Evolutionary conservation across 2,797 vertebrate species (phyloP).

Genomic region (Cyprinella venusta): DNA sequence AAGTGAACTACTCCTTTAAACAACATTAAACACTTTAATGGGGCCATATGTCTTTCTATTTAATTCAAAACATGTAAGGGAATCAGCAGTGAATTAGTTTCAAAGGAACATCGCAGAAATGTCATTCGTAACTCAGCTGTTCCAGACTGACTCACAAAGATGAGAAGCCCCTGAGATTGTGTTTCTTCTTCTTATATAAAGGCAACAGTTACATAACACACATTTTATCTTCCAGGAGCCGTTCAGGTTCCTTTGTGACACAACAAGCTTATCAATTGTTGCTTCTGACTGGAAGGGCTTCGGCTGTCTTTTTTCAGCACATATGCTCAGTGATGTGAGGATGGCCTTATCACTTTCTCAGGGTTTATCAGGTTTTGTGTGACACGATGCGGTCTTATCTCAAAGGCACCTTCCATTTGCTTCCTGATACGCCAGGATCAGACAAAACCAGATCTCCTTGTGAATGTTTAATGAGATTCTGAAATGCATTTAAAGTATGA

Average conservation of each 20-base stretch:
- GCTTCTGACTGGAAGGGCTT: not conserved
- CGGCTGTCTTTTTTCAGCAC: constrained; percentile 12
- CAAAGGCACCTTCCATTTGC: constrained; percentile 28
- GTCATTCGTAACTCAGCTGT: too few relatives aligned
- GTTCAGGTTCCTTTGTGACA: constrained; percentile 5
- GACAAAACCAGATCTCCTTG: constrained; percentile 5
- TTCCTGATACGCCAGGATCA: not conserved
- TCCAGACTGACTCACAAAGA: constrained; percentile 8
- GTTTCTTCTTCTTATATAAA: not conserved
- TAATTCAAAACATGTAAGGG: not conserved
- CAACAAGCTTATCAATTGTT: constrained; percentile 31
- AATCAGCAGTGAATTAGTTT: not conserved
- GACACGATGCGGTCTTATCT: constrained; percentile 30
- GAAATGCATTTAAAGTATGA: not conserved
- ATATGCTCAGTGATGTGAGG: constrained; percentile 14
- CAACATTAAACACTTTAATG: not conserved
- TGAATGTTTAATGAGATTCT: constrained; percentile 4
- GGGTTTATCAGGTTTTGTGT: constrained; percentile 28
- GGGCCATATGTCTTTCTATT: constrained; percentile 19
- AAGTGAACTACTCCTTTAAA: too few relatives aligned
- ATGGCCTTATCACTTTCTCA: constrained; percentile 34
- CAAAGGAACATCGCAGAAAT: too few relatives aligned
- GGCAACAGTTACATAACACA: constrained; percentile 3
- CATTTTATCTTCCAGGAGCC: constrained; percentile 10
- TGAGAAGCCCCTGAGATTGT: not conserved